A percentile compares a stretch with the other conserved stretches of the same genome.
Evolutionary conservation across 2,113 vertebrate species (phyloP).

Genomic region (Phyllopteryx taeniolatus): DNA sequence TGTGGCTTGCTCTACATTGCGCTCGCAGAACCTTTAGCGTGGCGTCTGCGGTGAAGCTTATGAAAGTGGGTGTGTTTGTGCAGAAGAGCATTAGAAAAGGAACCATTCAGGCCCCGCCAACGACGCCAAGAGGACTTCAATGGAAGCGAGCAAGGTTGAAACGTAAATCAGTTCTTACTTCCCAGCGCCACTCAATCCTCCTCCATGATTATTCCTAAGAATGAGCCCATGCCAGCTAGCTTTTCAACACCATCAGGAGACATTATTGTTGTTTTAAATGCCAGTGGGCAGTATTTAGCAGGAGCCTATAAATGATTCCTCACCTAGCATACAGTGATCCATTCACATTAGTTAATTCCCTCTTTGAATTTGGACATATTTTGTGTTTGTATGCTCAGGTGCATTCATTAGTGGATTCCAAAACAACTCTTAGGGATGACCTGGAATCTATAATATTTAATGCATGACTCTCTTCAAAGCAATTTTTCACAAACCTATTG

Average conservation of each 20-base stretch:
- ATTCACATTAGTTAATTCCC: conserved; percentile 13
- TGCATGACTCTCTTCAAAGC: conserved; percentile 20
- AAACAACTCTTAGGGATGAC: conserved; percentile 13
- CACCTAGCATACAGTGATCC: conserved; percentile 15
- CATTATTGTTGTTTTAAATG: conserved; percentile 32
- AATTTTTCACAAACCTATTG: conserved; percentile 13
- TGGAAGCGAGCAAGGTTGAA: conserved; percentile 9
- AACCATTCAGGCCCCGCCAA: conserved; percentile 52
- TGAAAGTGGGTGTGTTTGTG: conserved; percentile 37
- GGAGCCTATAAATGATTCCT: conserved; percentile 8
- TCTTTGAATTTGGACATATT: conserved; percentile 3
- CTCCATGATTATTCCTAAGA: conserved; percentile 43
- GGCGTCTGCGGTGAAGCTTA: conserved; percentile 7
- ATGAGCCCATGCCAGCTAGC: conserved; percentile 54
- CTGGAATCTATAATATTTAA: conserved; percentile 22
- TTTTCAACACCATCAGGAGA: conserved; percentile 27
- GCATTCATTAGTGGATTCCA: conserved; percentile 21
- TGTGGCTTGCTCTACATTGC: neutral
- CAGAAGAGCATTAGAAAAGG: conserved; percentile 34
- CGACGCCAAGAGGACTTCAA: conserved; percentile 18
- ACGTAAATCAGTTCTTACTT: conserved; percentile 37
- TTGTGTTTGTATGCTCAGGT: conserved; percentile 5
- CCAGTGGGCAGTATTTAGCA: conserved; percentile 22
- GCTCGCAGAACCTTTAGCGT: neutral
- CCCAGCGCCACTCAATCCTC: conserved; percentile 34